Base-by-base conservation (phyloP, 2,888 invertebrate genomes). In the Sarcophaga subvicina region DNA sequence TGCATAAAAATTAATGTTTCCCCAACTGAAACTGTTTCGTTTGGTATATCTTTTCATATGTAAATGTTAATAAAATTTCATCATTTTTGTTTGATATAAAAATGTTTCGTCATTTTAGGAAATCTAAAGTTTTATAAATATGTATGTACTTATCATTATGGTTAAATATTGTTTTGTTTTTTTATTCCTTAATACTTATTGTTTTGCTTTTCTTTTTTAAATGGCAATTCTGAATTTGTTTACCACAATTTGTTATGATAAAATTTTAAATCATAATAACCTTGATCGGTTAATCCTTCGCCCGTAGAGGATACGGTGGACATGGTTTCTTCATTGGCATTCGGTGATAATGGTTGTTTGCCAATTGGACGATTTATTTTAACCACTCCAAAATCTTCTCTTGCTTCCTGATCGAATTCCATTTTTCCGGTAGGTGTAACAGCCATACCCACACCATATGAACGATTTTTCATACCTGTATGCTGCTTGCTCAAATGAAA, bases 191-290 rank as follows among this genome's bases (percentile, higher is more conserved):
- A 14, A 54, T 54, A 54, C 17, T 54, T 54, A 54, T 54, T 12
- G 1, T 14, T 54, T 14, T 54, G 17, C 14, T 12, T 54, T 14
- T 14, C 1, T 54, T 6, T 14, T 49, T 14, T 54, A 14, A 54
- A 54, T 54, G 17, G 17, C 5, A 54, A 17, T 14, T 54, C 4
- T 54, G 54, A 12, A 54, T 54, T 54, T 54, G 17, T 14, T 54
- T 96, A 97, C 97, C 97, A 97, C 90, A 97, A 94, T 90, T 95
- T 96, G 90, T 96, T 96, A 93, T 96, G 96, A 93, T 96, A 96
- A 93, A 96, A 96, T 91, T 97, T 97, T 66, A 97, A 94, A 93
- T 97, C 96, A 89, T 96, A 95, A 92, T 95, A 96, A 66, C 96
- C 96, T 90, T 95, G 95, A 72, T 95, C 95, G 25, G 96, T 96